A percentile compares a stretch with the other conserved stretches of the same genome.
Evolutionary conservation across 1,140 invertebrate species (phyloP).

Genomic region (Brachionus rubens): DNA sequence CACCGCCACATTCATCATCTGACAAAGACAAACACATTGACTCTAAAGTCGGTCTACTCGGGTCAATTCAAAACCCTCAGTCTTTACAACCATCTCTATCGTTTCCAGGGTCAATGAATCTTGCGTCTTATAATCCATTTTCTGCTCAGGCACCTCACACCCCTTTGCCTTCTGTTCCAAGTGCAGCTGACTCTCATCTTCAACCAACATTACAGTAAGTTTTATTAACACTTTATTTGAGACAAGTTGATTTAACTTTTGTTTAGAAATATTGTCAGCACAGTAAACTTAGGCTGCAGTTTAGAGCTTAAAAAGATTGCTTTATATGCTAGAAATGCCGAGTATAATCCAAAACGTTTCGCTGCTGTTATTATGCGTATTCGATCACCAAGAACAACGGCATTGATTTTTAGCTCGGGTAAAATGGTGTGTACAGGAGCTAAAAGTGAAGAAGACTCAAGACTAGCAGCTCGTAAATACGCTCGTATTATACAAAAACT

Average conservation of each 20-base stretch:
- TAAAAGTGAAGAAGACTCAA: constrained; percentile 95
- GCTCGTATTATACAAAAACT: constrained; percentile 98
- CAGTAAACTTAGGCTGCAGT: constrained; percentile 86
- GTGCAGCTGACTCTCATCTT: background rate
- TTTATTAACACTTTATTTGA: background rate
- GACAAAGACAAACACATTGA: background rate
- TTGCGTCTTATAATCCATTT: constrained; percentile 20
- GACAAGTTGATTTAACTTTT: background rate
- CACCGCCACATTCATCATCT: background rate
- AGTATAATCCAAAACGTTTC: constrained; percentile 99
- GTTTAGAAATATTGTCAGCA: constrained; percentile 74
- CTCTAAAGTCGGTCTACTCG: background rate
- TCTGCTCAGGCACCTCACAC: constrained; percentile 16
- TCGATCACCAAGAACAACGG: constrained; percentile 93
- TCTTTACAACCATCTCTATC: constrained; percentile 15
- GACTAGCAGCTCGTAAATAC: constrained; percentile 94
- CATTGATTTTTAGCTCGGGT: constrained; percentile 96
- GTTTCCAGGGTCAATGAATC: constrained; percentile 8
- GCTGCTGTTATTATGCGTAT: constrained; percentile 99
- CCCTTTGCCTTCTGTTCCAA: background rate
- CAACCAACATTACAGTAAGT: constrained; percentile 44
- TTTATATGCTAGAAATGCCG: constrained; percentile 95
- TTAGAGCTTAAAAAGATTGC: constrained; percentile 77
- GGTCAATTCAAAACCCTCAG: background rate
- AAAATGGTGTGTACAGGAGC: constrained; percentile 99